Conservation (phyloP, 2,888 invertebrate species). For the Chirona hameri region DNA sequence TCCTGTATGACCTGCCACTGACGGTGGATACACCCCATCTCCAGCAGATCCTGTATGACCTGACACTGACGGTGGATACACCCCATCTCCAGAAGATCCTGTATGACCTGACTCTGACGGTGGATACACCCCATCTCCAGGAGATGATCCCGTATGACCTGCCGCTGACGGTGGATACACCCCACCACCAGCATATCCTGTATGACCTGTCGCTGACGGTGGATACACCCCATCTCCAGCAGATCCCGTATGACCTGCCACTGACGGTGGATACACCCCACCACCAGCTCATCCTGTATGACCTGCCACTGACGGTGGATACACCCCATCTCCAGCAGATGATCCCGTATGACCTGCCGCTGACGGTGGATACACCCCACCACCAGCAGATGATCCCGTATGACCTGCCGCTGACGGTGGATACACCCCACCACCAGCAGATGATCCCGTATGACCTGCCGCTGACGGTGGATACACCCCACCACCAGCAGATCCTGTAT, state of each 20-base stretch:
- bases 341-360: constrained; percentile 66
- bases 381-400: too few relatives aligned
- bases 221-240: too few relatives aligned
- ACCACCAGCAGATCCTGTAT: too few relatives aligned
- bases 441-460: constrained; percentile 65
- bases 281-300: constrained; percentile 61
- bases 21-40: too few relatives aligned
- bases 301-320: constrained; percentile 57
- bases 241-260: constrained; percentile 64
- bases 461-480: constrained; percentile 49
- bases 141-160: constrained; percentile 64
- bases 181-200: too few relatives aligned
- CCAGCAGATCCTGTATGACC: constrained; percentile 63
- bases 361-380: too few relatives aligned
- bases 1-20: constrained; percentile 64
- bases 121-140: too few relatives aligned
- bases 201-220: constrained; percentile 57
- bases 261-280: constrained; percentile 47
- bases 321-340: too few relatives aligned
- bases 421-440: too few relatives aligned
- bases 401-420: constrained; percentile 57
- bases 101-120: constrained; percentile 57
- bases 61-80: constrained; percentile 55
- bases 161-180: constrained; percentile 53
- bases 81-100: too few relatives aligned